Conservation (phyloP, 2,797 vertebrate genomes). For the Eptatretus atami region DNA sequence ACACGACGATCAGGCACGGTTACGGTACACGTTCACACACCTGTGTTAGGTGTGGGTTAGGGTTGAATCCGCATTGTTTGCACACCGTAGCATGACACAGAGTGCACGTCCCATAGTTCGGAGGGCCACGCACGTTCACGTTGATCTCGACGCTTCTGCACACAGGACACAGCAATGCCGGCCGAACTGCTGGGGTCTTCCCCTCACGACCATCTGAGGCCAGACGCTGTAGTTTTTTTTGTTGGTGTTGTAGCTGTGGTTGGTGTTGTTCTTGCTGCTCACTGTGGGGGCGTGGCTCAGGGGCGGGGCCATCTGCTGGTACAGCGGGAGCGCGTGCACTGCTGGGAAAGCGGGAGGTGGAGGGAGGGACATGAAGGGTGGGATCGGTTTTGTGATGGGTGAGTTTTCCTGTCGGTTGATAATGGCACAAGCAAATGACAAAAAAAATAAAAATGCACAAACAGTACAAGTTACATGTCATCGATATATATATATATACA, state of each 20-base stretch:
- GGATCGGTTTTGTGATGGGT: too few species aligned
- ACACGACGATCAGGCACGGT: too few species aligned
- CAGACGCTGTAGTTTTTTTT: background rate
- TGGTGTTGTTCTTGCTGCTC: background rate
- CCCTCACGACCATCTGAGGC: too few species aligned
- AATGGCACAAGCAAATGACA: too few species aligned
- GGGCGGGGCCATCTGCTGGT: background rate
- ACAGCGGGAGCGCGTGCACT: too few species aligned
- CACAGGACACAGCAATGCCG: conserved; percentile 34
- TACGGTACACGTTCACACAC: conserved; percentile 22
- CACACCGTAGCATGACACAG: conserved; percentile 69
- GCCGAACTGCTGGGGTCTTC: background rate
- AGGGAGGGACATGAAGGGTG: too few species aligned
- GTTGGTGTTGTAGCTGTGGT: background rate
- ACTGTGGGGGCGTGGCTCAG: background rate
- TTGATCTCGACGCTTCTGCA: conserved; percentile 75
- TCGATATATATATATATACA: background rate
- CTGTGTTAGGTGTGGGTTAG: conserved; percentile 71
- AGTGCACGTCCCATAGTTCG: conserved; percentile 82
- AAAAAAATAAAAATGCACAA: background rate
- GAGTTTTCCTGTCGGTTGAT: too few species aligned
- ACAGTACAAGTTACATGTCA: background rate
- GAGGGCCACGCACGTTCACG: conserved; percentile 25
- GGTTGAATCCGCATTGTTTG: conserved; percentile 95
- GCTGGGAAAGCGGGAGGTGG: too few species aligned